phyloP scores from a whole-genome alignment of 2,797 vertebrate species.

The Melanotaenia parkinsoni region DNA sequence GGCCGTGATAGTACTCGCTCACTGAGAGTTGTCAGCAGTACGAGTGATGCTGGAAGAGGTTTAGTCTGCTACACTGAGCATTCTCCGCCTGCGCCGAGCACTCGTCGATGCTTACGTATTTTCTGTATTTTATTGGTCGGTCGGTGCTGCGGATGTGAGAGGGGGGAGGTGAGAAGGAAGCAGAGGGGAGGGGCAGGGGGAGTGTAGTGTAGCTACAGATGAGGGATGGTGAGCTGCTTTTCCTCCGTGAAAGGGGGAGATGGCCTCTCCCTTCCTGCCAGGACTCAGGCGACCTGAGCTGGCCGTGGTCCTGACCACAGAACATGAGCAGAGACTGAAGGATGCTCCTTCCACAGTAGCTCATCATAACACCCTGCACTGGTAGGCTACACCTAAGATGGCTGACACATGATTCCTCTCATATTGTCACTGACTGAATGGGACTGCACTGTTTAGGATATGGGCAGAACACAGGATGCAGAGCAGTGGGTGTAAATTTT shows the following conservation, averaged over 20 bases:
- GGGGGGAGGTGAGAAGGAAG: conserved; percentile 64
- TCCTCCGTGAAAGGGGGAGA: conserved; percentile 64
- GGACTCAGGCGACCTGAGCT: conserved; percentile 67
- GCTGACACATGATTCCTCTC: conserved; percentile 68
- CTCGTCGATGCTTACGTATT: conserved; percentile 89
- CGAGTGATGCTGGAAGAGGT: conserved; percentile 79
- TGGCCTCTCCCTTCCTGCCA: conserved; percentile 78
- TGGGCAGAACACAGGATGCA: conserved; percentile 22
- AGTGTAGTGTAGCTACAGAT: conserved; percentile 57
- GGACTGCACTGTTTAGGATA: conserved; percentile 43
- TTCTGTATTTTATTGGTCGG: conserved; percentile 86
- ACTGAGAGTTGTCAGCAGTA: conserved; percentile 75
- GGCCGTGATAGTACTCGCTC: conserved; percentile 58
- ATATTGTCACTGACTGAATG: conserved; percentile 58
- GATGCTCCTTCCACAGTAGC: conserved; percentile 45
- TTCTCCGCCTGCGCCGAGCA: conserved; percentile 87
- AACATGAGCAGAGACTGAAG: conserved; percentile 13
- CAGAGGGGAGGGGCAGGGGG: conserved; percentile 49
- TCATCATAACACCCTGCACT: conserved; percentile 44
- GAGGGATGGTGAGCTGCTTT: conserved; percentile 57
- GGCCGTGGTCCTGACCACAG: conserved; percentile 79
- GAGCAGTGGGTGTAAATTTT: conserved; percentile 21
- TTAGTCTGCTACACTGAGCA: conserved; percentile 81
- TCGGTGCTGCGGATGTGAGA: conserved; percentile 82
- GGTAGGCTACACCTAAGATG: conserved; percentile 74